phyloP scores from a whole-genome alignment of 1,140 invertebrate genomes.

The Octopus sinensis region DNA sequence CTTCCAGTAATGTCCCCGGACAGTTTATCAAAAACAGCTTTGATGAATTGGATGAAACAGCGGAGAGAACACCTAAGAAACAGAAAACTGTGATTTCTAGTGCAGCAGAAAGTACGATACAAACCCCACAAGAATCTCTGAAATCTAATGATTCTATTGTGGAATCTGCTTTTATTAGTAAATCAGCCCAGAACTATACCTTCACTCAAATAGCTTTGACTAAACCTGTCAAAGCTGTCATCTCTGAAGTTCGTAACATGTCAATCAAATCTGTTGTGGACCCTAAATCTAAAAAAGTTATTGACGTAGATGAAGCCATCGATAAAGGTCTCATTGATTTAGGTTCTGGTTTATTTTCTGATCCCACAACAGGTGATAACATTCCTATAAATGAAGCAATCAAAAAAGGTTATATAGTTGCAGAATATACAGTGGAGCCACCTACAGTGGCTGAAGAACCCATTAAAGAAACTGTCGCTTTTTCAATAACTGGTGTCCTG shows the following conservation, averaged over 20 bases:
- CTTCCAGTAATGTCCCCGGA: conserved; percentile 61
- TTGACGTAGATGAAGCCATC: conserved; percentile 81
- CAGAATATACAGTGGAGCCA: conserved; percentile 39
- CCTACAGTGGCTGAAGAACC: conserved; percentile 35
- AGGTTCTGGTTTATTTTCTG: conserved; percentile 71
- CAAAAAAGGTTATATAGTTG: conserved; percentile 46
- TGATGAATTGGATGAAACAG: conserved; percentile 12
- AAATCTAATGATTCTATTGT: conserved; percentile 24
- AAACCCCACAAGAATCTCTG: not conserved
- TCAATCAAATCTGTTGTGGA: conserved; percentile 70
- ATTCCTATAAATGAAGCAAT: conserved; percentile 81
- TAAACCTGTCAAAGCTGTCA: conserved; percentile 42
- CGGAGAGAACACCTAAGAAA: conserved; percentile 21
- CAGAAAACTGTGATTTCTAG: conserved; percentile 9
- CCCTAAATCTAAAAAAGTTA: conserved; percentile 73
- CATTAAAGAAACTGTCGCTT: conserved; percentile 51
- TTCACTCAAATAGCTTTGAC: conserved; percentile 47
- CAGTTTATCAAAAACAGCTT: conserved; percentile 61
- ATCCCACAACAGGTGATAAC: conserved; percentile 67
- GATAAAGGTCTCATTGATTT: conserved; percentile 56
- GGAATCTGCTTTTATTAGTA: conserved; percentile 42
- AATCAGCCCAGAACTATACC: conserved; percentile 44
- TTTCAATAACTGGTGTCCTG: conserved; percentile 65
- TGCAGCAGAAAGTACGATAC: not conserved
- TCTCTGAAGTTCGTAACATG: conserved; percentile 45